Evolutionary conservation across 2,888 invertebrate genomes (phyloP).

Genomic region (Harpalus rufipes): DNA sequence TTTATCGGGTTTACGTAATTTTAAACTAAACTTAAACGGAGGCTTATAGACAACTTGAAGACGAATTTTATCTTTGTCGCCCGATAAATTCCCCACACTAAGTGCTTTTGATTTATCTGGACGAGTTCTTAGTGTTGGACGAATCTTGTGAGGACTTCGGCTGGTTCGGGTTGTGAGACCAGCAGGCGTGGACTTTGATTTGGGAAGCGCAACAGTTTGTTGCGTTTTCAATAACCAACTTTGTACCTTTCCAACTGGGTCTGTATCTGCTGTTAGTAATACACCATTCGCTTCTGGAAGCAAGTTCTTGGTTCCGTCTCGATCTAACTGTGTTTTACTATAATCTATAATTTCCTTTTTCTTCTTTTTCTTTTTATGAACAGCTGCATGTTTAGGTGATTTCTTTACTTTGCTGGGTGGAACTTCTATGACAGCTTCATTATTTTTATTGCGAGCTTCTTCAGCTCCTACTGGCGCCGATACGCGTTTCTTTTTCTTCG

Average conservation of each 20-base stretch:
- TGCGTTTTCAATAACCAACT: conserved; percentile 90
- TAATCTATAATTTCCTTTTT: conserved; percentile 89
- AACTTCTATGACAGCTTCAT: conserved; percentile 75
- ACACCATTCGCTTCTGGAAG: conserved; percentile 76
- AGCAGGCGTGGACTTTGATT: conserved; percentile 91
- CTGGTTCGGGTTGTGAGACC: conserved; percentile 80
- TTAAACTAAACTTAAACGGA: conserved; percentile 91
- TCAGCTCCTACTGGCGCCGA: conserved; percentile 78
- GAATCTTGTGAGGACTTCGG: conserved; percentile 79
- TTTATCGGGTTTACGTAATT: conserved; percentile 86
- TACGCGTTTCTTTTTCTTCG: conserved; percentile 77
- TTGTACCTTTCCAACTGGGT: conserved; percentile 88
- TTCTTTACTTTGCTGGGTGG: conserved; percentile 76
- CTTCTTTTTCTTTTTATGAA: conserved; percentile 81
- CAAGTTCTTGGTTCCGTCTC: conserved; percentile 79
- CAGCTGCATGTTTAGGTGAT: conserved; percentile 73
- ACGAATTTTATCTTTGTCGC: conserved; percentile 83
- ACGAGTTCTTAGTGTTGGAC: conserved; percentile 78
- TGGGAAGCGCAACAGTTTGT: conserved; percentile 82
- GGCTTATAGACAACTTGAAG: conserved; percentile 93
- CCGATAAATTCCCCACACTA: conserved; percentile 85
- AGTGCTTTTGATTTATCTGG: conserved; percentile 81
- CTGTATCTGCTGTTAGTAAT: conserved; percentile 76
- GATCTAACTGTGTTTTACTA: conserved; percentile 83
- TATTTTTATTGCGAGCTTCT: conserved; percentile 80